Base-by-base conservation (phyloP, 2,797 vertebrate species). In the Otolemur crassicaudatus region DNA sequence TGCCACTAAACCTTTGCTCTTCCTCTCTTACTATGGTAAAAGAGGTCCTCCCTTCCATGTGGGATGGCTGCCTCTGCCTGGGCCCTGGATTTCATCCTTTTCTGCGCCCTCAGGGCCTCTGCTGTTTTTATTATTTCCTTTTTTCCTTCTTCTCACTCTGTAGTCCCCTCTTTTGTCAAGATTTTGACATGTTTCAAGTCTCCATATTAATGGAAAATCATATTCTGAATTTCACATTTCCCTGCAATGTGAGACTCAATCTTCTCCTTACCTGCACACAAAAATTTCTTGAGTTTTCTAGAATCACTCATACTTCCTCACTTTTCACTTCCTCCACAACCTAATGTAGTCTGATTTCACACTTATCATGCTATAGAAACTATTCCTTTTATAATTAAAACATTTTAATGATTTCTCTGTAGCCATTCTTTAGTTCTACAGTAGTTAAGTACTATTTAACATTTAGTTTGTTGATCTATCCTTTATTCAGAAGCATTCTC, bases 311-410 rank as follows among this genome's bases (percentile, higher is more conserved):
- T 40, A 49, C 34, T 94, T 76, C 53, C 60, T 85, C 13, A 81
- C 0, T 61, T 93, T 34, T 93, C 63, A 91, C 5, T 73, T 72
- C 63, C 8, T 46, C 5, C 1, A 60, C 25, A 76, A 46, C 53
- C 4, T 63, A 63, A 40, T 80, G 2, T 11, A 73, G 40, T 92
- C 29, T 87, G 23, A n/a, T 65, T 60, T 69, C 53, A 43, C 29
- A 17, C 7, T 37, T 84, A 76, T 17, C 7, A 43, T 4, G 69
- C 11, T 56, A 37, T 46, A 63, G n/a, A 94, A 80, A 72, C 31
- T 40, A 23, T 77, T 86, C 20, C 77, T n/a, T 37, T 3, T 86
- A 63, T 88, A 92, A 94, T 75, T 7, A 82, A 76, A 77, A 95
- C 43, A 8, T 11, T 58, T 37, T 31, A 43, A 76, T 72, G n/a